Evolutionary conservation across 2,888 invertebrate species (phyloP).

Genomic region (Sinodicranocentrus sp.): DNA sequence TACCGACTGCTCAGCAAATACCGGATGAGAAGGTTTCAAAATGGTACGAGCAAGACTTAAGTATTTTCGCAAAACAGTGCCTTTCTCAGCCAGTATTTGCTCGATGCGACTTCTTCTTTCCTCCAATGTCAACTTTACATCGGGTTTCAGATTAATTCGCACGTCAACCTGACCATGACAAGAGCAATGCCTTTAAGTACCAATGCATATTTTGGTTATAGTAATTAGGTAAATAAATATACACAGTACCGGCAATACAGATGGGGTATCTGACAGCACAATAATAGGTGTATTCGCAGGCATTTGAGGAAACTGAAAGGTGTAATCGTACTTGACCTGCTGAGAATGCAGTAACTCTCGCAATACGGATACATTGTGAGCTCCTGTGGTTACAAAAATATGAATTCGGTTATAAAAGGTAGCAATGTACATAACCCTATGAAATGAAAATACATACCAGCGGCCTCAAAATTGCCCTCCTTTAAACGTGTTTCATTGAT

Average conservation of each 20-base stretch:
- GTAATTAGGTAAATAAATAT: neutral
- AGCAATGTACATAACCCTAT: too few species aligned
- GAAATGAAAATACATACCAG: constrained; percentile 15
- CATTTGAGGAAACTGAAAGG: constrained; percentile 48
- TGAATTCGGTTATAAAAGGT: too few species aligned
- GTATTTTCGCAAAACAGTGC: neutral
- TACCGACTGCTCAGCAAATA: constrained; percentile 25
- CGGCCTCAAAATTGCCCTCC: constrained; percentile 25
- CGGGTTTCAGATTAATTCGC: constrained; percentile 9
- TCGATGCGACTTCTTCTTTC: constrained; percentile 17
- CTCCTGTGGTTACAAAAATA: constrained; percentile 36
- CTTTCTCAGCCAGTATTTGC: constrained; percentile 29
- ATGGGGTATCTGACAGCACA: constrained; percentile 29
- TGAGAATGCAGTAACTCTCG: constrained; percentile 35
- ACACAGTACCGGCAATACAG: constrained; percentile 37
- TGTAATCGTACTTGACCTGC: constrained; percentile 57
- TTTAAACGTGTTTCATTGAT: constrained; percentile 50
- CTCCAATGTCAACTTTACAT: neutral
- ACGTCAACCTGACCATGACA: constrained; percentile 42
- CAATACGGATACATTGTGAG: constrained; percentile 36
- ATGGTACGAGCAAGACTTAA: neutral
- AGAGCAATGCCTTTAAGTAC: too few species aligned
- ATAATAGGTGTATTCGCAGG: constrained; percentile 38
- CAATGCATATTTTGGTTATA: neutral
- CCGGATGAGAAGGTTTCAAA: neutral